Base-by-base conservation (phyloP, 2,113 vertebrate species). In the Cynoglossus semilaevis region DNA sequence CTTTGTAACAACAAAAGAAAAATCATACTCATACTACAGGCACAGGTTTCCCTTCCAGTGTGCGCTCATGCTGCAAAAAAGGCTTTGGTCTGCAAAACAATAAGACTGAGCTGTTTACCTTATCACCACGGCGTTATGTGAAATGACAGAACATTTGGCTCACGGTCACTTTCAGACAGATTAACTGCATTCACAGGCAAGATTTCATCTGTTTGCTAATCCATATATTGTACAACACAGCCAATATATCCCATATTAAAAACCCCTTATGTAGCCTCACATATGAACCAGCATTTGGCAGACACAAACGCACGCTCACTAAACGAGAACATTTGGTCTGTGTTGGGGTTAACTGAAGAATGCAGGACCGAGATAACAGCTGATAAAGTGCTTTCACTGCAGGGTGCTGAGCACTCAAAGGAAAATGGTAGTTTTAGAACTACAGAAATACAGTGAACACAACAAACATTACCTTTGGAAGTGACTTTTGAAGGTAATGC, bases 311-410 rank as follows among this genome's bases (percentile, higher is more conserved):
- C 34, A 49, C 44, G 56, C 38, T 63, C 29, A 80, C 50, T 62
- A 72, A 61, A 73, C 63, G 65, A 17, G 54, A 34, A 41, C 34
- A 18, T 46, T 59, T 47, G 34, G 17, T 59, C 10, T 41, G n/a
- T 68, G 46, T 46, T 19, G 46, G 38, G 51, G 47, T 29, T 2
- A 71, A 76, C 55, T 10, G 17, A 35, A 61, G 67, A 73, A 47
- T 47, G 19, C 53, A 41, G 19, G 80, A 72, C 41, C 59, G 44
- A 48, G 57, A 49, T 71, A 67, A 15, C 29, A 74, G 59, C 61
- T 76, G 63, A 78, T 60, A 76, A 77, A 64, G 61, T 66, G 47
- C n/a, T 72, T 67, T 53, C 56, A 65, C 42, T 4, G 45, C 56
- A 63, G 71, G 60, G 41, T 57, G 19, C 53, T 76, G 67, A 70